These are phyloP conservation scores for Netelia virgata DNA, from an alignment of 2,888 invertebrate genomes.

Conservation along the genomic window DNA sequence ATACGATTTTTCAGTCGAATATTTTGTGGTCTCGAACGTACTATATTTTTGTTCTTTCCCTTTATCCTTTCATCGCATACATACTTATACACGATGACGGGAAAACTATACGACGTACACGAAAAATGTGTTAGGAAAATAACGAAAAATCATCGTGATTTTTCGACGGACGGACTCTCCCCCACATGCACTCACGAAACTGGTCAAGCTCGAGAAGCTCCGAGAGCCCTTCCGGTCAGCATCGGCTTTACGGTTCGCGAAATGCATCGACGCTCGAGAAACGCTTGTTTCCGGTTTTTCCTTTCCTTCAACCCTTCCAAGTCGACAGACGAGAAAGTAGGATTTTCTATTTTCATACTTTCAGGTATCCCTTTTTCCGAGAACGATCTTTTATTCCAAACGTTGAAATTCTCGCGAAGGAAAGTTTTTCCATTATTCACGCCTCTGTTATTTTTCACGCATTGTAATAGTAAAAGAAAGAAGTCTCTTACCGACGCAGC, in stretches of 20 bases:
- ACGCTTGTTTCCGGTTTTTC: conserved; percentile 40
- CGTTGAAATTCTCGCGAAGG: neutral
- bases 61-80: too few species aligned
- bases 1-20: too few species aligned
- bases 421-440: conserved; percentile 33
- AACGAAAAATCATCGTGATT: conserved; percentile 17
- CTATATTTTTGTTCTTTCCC: neutral
- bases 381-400: conserved; percentile 28
- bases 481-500: conserved; percentile 61
- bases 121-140: neutral
- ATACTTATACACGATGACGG: too few species aligned
- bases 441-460: neutral
- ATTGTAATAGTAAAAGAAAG: neutral
- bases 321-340: conserved; percentile 66
- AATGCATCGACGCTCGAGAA: conserved; percentile 49
- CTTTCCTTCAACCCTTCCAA: conserved; percentile 12
- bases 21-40: too few species aligned
- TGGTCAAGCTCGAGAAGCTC: conserved; percentile 58
- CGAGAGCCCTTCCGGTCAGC: conserved; percentile 67
- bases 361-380: conserved; percentile 29
- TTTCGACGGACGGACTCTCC: conserved; percentile 35
- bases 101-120: neutral
- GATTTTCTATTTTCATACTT: conserved; percentile 39
- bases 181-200: conserved; percentile 27
- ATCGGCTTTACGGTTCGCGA: conserved; percentile 52